A percentile compares a stretch with the other conserved stretches of the same genome.
Conservation (phyloP, 2,888 invertebrate species). For the Cantharis rufa region DNA sequence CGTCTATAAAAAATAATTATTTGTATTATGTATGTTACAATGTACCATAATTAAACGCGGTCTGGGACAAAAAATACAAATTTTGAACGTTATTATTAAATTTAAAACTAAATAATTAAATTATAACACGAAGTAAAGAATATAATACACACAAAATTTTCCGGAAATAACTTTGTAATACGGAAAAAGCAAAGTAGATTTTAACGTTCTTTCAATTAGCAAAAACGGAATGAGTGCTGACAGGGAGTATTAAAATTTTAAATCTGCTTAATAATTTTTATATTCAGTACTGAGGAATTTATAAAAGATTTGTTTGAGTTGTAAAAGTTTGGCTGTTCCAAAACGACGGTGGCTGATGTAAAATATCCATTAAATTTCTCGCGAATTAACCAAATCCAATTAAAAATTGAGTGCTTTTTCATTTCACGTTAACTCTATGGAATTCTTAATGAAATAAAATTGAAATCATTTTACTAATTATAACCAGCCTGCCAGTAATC, state of each 20-base stretch:
- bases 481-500: slow-evolving; percentile 46
- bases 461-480: slow-evolving; percentile 50
- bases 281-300: slow-evolving; percentile 48
- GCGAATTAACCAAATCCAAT: slow-evolving; percentile 59
- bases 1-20: background rate
- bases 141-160: slow-evolving; percentile 2
- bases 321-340: slow-evolving; percentile 47
- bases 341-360: slow-evolving; percentile 52
- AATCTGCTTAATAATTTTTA: slow-evolving; percentile 51
- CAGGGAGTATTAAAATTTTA: slow-evolving; percentile 51
- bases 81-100: background rate
- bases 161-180: slow-evolving; percentile 25
- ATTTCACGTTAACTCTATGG: slow-evolving; percentile 49
- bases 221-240: slow-evolving; percentile 42
- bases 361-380: slow-evolving; percentile 58
- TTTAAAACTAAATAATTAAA: background rate
- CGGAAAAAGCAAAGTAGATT: slow-evolving; percentile 29
- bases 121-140: background rate
- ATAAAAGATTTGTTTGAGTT: slow-evolving; percentile 55
- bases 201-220: slow-evolving; percentile 41
- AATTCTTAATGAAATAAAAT: slow-evolving; percentile 46
- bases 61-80: too few species aligned
- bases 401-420: slow-evolving; percentile 60
- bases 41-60: background rate
- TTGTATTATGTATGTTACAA: background rate